phyloP scores from a whole-genome alignment of 2,797 vertebrate species.

The Brachyalestes nurse region DNA sequence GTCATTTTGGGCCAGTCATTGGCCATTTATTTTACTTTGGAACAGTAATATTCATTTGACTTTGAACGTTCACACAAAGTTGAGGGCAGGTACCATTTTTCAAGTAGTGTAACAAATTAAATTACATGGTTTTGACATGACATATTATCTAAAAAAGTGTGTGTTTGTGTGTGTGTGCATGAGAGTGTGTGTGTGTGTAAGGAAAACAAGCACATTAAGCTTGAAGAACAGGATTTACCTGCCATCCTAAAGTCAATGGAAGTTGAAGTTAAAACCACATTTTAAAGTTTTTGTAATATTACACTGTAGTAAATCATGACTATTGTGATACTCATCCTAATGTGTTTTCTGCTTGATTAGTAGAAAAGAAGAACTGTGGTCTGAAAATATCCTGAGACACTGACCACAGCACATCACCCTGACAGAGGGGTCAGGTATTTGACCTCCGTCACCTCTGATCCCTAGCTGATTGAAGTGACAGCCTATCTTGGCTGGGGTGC shows the following conservation, averaged over 20 bases:
- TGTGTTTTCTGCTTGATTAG: constrained; percentile 2
- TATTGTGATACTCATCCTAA: background rate
- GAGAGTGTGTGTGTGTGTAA: no score
- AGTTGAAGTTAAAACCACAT: background rate
- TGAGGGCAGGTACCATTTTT: no score
- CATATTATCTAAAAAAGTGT: background rate
- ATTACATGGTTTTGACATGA: no score
- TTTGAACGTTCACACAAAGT: no score
- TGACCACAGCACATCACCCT: constrained; percentile 77
- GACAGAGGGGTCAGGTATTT: constrained; percentile 81
- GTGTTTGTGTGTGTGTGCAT: background rate
- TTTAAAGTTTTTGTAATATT: background rate
- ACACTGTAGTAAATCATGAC: background rate
- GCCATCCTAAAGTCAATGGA: background rate
- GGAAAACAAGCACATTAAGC: background rate
- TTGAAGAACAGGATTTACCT: background rate
- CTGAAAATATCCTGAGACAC: constrained; percentile 70
- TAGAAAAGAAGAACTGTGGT: constrained; percentile 41
- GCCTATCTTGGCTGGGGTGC: constrained; percentile 75
- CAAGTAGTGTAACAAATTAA: no score
- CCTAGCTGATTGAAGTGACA: constrained; percentile 78
- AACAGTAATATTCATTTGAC: no score
- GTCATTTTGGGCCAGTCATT: no score
- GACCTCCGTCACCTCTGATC: constrained; percentile 76
- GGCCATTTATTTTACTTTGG: no score